Evolutionary conservation across 2,113 vertebrate genomes (phyloP), one percentile per base, ranked within the genome.

Genomic region (Rhadina sibilatrix): DNA sequence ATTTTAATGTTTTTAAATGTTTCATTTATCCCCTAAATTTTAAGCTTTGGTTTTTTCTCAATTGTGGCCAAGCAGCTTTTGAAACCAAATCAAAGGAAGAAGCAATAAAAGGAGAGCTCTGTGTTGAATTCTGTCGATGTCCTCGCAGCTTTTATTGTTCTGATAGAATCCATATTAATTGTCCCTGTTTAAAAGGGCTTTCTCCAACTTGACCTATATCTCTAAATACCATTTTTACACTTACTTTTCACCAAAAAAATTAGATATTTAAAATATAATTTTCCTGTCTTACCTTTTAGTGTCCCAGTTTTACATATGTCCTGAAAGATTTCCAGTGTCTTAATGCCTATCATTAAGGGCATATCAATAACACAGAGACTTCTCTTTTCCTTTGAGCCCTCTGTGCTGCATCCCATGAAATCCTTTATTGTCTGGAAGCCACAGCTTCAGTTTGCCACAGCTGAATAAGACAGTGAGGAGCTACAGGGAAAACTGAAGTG

Each of bases 11-110:
- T 89, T 82, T 44, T 1, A 23, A 83, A 64, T 82, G 57, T 78
- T 92, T 90, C 7, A 79, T 87, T 89, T 84, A 10, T 71, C 33
- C 53, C 9, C 53, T 68, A 64, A 82, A 65, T 78, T 79, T 49
- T 71, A 76, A 85, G 66, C 37, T 95, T 90, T 82, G 54, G n/a
- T 30, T 50, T 87, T 64, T 86, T 57, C 35, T 90, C 68, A 70
- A 72, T 46, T 88, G 63, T 83, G 50, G 79, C 57, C 63, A 86
- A 83, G 47, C 40, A 92, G 80, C 68, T 94, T 94, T 89, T 93
- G 86, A 93, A 94, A 77, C 37, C 9, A 5, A 61, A 46, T 66
- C 49, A 77, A 92, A 80, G 70, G 63, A 61, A 90, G 71, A 86
- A 93, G 47, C 47, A 90, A 46, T 70, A 72, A 69, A 56, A 91